Percentiles rank a stretch among this genome's conserved stretches.
Evolutionary conservation across 2,797 vertebrate genomes (phyloP).

Genomic region (Poliocrania exsul): DNA sequence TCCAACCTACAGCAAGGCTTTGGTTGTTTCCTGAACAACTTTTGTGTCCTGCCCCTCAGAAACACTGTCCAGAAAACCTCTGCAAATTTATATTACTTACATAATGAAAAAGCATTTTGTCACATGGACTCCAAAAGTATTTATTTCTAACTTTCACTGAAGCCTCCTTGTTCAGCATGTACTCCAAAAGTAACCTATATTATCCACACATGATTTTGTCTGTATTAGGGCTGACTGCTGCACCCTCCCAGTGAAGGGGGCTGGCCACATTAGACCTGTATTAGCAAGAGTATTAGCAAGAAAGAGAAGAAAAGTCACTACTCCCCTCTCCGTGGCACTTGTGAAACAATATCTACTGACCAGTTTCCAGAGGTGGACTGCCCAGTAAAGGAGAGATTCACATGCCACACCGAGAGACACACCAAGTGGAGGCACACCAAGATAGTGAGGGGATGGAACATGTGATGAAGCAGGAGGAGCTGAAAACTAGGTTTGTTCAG

Average conservation of each 20-base stretch:
- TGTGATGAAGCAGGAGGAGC: not conserved
- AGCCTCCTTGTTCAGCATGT: not conserved
- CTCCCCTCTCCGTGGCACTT: not conserved
- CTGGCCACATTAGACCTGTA: fast-evolving
- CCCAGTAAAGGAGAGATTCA: not conserved
- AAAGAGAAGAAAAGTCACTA: not conserved
- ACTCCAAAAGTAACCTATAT: not conserved
- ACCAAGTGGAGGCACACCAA: not conserved
- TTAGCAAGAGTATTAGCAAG: fast-evolving
- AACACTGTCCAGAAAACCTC: not conserved
- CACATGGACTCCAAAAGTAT: not conserved
- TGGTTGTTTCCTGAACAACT: not conserved
- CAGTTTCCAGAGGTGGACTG: not conserved
- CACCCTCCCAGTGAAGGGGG: not conserved
- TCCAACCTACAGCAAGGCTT: not conserved
- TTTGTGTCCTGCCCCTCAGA: not conserved
- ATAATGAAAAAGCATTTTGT: not conserved
- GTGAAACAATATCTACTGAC: not conserved
- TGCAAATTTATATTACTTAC: not conserved
- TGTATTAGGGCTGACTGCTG: not conserved
- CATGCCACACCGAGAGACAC: no score
- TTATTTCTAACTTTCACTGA: constrained; percentile 14
- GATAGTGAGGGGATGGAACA: not conserved
- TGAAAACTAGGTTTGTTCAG: not conserved
- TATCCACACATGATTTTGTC: not conserved